Percentiles rank a stretch among this genome's conserved stretches.
Evolutionary conservation across 2,888 invertebrate genomes (phyloP).

Genomic region (Trichopoda pennipes): DNA sequence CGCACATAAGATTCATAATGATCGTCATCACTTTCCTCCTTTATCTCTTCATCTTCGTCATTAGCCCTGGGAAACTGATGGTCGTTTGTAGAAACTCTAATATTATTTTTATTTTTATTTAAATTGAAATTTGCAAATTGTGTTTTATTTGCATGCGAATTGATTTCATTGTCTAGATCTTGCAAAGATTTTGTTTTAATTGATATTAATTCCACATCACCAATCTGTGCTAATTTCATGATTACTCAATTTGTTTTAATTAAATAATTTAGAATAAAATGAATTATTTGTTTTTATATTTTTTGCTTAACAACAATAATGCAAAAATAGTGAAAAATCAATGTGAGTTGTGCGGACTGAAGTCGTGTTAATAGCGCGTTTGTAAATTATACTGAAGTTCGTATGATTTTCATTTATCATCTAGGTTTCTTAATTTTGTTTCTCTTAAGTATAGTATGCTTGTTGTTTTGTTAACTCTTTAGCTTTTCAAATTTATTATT

Average conservation of each 20-base stretch:
- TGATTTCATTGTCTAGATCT: conserved; percentile 49
- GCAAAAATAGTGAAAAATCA: background rate
- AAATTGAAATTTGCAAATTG: background rate
- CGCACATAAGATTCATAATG: conserved; percentile 77
- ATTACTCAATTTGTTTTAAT: conserved; percentile 25
- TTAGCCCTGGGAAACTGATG: background rate
- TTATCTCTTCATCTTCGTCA: background rate
- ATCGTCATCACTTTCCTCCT: conserved; percentile 65
- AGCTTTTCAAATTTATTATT: conserved; percentile 26
- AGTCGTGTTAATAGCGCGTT: conserved; percentile 55
- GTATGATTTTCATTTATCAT: conserved; percentile 34
- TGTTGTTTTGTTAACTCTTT: conserved; percentile 45
- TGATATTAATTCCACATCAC: conserved; percentile 60
- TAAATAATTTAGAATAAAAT: conserved; percentile 1
- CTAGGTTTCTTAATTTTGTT: conserved; percentile 55
- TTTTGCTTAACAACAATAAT: background rate
- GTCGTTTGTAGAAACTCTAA: background rate
- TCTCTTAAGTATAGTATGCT: conserved; percentile 40
- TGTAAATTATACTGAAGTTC: conserved; percentile 53
- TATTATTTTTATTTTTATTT: background rate
- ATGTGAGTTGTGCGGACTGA: background rate
- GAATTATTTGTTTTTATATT: no score
- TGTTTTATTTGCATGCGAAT: background rate
- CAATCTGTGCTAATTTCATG: conserved; percentile 46
- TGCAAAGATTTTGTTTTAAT: conserved; percentile 57